Conservation (phyloP, 2,888 invertebrate species). For the Zygaena filipendulae region DNA sequence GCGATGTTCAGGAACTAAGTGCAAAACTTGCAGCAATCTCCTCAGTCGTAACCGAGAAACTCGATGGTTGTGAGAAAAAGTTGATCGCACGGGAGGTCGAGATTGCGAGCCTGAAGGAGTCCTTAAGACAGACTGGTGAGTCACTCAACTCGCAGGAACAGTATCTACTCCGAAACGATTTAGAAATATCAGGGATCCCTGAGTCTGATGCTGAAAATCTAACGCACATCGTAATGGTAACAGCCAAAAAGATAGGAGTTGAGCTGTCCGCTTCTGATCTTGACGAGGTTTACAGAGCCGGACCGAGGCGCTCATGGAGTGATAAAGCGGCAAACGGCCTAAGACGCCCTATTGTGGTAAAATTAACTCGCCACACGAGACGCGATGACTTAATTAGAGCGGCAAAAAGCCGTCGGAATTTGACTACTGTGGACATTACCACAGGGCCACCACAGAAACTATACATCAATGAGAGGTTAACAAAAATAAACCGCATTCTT, state of each 20-base stretch:
- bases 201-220: constrained; percentile 1
- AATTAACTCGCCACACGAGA: not conserved
- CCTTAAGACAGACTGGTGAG: not conserved
- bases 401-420: not conserved
- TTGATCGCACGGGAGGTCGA: not conserved
- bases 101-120: not conserved
- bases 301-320: not conserved
- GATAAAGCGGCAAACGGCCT: not conserved
- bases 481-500: constrained; percentile 2
- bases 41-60: too few species aligned
- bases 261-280: not conserved
- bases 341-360: constrained; percentile 1
- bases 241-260: not conserved
- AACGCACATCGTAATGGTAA: not conserved
- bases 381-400: constrained; percentile 3
- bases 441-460: constrained; percentile 1
- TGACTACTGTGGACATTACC: constrained; percentile 1
- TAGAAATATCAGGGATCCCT: constrained; percentile 1
- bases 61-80: not conserved
- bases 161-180: not conserved
- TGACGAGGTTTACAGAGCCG: not conserved
- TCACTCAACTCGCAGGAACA: not conserved
- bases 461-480: constrained; percentile 7
- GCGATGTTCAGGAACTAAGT: too few species aligned
- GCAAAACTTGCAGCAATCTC: too few species aligned